Evolutionary conservation across 2,888 invertebrate species (phyloP), one percentile per base, ranked within the genome.

Genomic region (Kuschelorhynchus macadamiae): DNA sequence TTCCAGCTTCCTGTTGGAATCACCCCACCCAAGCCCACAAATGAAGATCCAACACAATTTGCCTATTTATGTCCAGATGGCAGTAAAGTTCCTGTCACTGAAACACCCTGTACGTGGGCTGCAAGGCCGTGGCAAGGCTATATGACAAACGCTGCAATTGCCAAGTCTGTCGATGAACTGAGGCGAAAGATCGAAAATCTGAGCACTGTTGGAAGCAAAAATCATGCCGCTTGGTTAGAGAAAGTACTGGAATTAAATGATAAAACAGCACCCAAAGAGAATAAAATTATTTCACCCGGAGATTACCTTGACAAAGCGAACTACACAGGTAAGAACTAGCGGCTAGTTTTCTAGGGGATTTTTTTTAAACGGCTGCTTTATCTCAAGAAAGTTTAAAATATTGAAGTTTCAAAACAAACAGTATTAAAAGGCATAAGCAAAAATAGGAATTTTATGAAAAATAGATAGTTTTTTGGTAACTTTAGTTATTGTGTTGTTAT

Each of bases 51-150:
- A 0, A 87, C 86, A 5, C 88, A 92, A 21, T 94, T 87, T 80
- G 88, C 90, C 49, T 93, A 93, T 79, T 87, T 95, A 39, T 95
- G 94, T 78, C 91, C 90, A 2, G 94, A 94, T 79, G 94, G 93
- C 1, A 88, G 87, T 4, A 90, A 90, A 76, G 87, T 88, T 0
- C 88, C 91, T 0, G 85, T 93, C 9, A 89, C 87, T 25, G 87
- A 88, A 41, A 85, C 83, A 11, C 86, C 89, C 0, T 95, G 94
- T 78, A 88, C 90, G 0, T 95, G 94, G 94, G 94, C 94, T 0
- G 92, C 92, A 0, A 86, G 94, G 65, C 94, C 94, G n/a, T 94
- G 94, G 92, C 92, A 90, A 78, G 92, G 92, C 9, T 87, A 91
- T 74, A 85, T 92, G 79, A 89, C 89, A 4, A 92, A 92, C 77